phyloP scores from a whole-genome alignment of 2,888 invertebrate genomes.

The Xylophagus ater region DNA sequence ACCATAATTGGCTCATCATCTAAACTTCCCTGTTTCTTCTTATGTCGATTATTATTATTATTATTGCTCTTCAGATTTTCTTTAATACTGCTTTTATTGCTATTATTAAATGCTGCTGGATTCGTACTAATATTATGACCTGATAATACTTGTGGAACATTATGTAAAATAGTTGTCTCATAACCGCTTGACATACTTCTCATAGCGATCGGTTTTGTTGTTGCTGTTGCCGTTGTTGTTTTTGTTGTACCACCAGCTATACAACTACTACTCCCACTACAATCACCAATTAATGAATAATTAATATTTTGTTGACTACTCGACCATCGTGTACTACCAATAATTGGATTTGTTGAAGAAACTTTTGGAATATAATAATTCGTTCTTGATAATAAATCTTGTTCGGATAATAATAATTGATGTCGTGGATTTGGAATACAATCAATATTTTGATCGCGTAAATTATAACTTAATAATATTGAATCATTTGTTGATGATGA shows the following conservation, averaged over 20 bases:
- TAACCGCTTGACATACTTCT: constrained; percentile 25
- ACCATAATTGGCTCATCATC: constrained; percentile 29
- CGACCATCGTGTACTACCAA: constrained; percentile 17
- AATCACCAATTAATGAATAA: constrained; percentile 12
- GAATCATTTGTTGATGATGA: constrained; percentile 19
- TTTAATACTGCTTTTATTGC: constrained; percentile 22
- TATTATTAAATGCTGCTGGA: constrained; percentile 14
- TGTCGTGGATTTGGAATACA: constrained; percentile 22
- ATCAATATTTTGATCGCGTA: constrained; percentile 26
- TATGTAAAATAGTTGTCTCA: constrained; percentile 16
- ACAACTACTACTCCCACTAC: constrained; percentile 9
- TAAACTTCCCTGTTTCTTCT: constrained; percentile 23
- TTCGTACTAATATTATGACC: constrained; percentile 14
- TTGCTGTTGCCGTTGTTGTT: constrained; percentile 3
- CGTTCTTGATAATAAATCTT: constrained; percentile 13
- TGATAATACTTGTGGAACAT: constrained; percentile 5
- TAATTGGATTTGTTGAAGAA: constrained; percentile 14
- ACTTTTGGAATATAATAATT: constrained; percentile 7
- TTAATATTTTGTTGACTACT: constrained; percentile 22
- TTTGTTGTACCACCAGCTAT: constrained; percentile 2
- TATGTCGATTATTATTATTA: constrained; percentile 19
- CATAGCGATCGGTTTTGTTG: constrained; percentile 23
- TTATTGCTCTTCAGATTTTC: constrained; percentile 16
- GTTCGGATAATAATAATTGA: constrained; percentile 17
- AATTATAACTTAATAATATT: constrained; percentile 23